Evolutionary conservation across 2,113 vertebrate genomes (phyloP).

Genomic region (Carlito syrichta): DNA sequence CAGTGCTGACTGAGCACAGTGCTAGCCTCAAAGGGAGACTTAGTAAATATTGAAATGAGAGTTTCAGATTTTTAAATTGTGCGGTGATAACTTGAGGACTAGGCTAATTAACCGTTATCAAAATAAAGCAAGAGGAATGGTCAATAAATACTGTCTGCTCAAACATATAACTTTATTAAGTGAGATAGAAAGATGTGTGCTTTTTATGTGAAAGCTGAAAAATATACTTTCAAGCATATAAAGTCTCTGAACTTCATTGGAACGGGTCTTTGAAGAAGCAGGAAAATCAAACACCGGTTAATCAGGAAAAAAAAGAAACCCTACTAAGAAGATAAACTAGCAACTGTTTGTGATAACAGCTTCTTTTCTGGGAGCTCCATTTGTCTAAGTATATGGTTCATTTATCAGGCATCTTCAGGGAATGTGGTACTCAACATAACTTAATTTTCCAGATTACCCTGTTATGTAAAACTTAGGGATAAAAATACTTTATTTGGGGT

Average conservation of each 20-base stretch:
- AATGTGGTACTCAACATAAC: background rate
- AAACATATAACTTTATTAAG: background rate
- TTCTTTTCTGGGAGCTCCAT: background rate
- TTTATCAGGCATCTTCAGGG: background rate
- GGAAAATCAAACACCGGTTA: background rate
- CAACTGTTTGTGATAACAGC: background rate
- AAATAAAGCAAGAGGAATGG: constrained; percentile 25
- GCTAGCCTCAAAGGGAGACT: background rate
- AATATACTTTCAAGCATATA: background rate
- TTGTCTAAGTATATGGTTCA: background rate
- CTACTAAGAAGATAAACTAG: background rate
- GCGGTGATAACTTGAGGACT: background rate
- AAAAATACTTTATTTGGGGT: background rate
- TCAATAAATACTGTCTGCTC: background rate
- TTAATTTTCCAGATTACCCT: background rate
- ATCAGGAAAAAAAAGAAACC: background rate
- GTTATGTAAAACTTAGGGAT: background rate
- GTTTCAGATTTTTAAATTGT: background rate
- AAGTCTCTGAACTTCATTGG: background rate
- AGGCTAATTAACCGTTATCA: background rate
- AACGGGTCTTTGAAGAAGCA: background rate
- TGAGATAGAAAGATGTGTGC: background rate
- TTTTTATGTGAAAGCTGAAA: background rate
- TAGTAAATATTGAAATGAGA: background rate
- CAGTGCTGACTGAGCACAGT: background rate